Base-by-base conservation (phyloP, 2,797 vertebrate genomes). In the Margarornis squamiger region DNA sequence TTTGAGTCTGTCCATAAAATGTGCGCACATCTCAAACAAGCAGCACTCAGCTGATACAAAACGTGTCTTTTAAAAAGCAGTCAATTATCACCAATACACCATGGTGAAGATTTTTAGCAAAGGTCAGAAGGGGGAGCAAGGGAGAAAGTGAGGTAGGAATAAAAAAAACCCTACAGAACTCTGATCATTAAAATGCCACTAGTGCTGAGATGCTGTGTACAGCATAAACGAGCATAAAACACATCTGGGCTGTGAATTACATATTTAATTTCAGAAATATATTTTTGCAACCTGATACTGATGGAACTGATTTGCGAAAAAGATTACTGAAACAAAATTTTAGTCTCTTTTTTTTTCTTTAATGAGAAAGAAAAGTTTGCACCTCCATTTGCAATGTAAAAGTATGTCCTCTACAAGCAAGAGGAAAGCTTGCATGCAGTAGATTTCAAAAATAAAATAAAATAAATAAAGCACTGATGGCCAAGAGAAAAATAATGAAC, bases 11-110 rank as follows among this genome's bases (percentile, higher is more conserved):
- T 72, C 82, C 34, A 12, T 67, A 62, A 93, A 93, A 89, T 41
- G 66, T 5, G 36, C 81, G 86, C 79, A 86, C 75, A 72, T 80
- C 65, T 61, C 77, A 73, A 85, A 86, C 39, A 96, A 78, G 65
- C 84, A 77, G 32, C 36, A 48, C 48, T 66, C 32, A 7, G 68
- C 43, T 61, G 74, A 92, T 71, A 91, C 30, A 80, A 71, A 88
- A 94, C 54, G 13, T 71, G n/a, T 45, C 49, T 67, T 93, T 90
- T 78, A 70, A 80, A 93, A 88, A 76, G 76, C 55, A 86, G 55
- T 86, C 66, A 93, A 8, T 91, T 93, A 88, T 92, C 85, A 92
- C n/a, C 48, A 78, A 52, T 34, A 66, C 22, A 73, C 23, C 41
- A 51, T 1, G 41, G 80, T 39, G 86, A 74, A 68, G 91, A 92